These are phyloP conservation scores for Tor tambroides DNA, from an alignment of 2,113 vertebrate species.

Conservation along the genomic window DNA sequence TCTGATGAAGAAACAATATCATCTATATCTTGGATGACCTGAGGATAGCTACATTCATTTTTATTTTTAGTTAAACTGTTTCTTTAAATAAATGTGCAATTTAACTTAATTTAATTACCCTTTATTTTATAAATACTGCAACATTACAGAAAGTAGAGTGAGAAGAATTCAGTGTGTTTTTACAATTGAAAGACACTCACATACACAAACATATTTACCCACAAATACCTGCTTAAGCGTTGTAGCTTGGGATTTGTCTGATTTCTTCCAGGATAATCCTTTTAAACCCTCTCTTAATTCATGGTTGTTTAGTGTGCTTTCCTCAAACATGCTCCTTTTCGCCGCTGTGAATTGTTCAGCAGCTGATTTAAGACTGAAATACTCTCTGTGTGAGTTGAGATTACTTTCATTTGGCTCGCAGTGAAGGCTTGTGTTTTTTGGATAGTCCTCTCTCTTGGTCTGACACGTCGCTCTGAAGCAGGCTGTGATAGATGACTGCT, in stretches of 20 bases:
- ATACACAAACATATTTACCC: neutral
- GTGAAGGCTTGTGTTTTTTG: neutral
- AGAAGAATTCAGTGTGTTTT: neutral
- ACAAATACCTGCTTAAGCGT: neutral
- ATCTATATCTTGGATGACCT: too few species aligned
- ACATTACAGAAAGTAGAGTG: neutral
- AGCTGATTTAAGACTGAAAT: neutral
- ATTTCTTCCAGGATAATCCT: neutral
- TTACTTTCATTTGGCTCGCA: neutral
- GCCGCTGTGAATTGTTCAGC: neutral
- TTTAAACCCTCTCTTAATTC: slow-evolving; percentile 11
- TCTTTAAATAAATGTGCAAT: too few species aligned
- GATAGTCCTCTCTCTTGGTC: neutral
- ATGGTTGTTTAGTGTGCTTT: neutral
- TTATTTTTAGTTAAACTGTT: too few species aligned
- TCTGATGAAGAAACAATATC: too few species aligned
- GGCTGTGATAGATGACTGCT: neutral
- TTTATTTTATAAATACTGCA: neutral
- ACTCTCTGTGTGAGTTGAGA: slow-evolving; percentile 14
- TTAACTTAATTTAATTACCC: too few species aligned
- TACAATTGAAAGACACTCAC: neutral
- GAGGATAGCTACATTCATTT: too few species aligned
- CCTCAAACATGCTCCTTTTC: neutral
- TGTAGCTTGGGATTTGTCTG: neutral
- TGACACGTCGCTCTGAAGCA: neutral